Evolutionary conservation across 2,113 vertebrate species (phyloP), one percentile per base, ranked within the genome.

Genomic region (Mirounga angustirostris): DNA sequence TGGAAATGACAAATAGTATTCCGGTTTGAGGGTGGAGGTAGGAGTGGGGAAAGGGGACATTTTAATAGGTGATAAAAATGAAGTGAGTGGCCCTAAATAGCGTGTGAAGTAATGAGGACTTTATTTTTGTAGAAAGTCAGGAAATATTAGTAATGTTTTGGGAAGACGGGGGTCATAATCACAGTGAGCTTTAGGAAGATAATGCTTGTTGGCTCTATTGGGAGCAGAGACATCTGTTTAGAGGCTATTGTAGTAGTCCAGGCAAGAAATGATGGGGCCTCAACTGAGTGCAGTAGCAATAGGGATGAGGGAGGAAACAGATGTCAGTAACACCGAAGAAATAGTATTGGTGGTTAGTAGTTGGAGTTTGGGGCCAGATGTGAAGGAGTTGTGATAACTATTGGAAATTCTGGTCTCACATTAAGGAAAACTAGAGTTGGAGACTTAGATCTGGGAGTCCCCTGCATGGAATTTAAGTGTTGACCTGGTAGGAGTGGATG

Each of bases 121-220:
- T 92, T 18, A 52, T 80, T 86, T 69, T 85, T 67, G 13, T 46
- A 82, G 52, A 59, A 93, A 92, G 46, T 58, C 24, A 87, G 59
- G 59, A 95, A 97, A 73, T 12, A 78, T 50, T 43, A 73, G 43
- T 65, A 82, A 36, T 93, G 40, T 56, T 90, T 84, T 74, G 63
- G n/a, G 22, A 33, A 7, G 50, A 83, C 36, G 21, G 28, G 9
- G 16, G 33, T 81, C 11, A 74, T 56, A 21, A 79, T 79, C 65
- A 33, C 50, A 83, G 30, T 7, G 5, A 80, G 26, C 7, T 40
- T 74, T 80, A 59, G 21, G 33, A 76, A 79, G 69, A 76, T 58
- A 86, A 80, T 22, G 46, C 13, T 76, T 56, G 4, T 56, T 50
- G 26, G 18, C 71, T 90, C 1, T 76, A 13, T 10, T 40, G 79